Conservation (phyloP, 2,888 invertebrate genomes). For the Creontiades dilutus region DNA sequence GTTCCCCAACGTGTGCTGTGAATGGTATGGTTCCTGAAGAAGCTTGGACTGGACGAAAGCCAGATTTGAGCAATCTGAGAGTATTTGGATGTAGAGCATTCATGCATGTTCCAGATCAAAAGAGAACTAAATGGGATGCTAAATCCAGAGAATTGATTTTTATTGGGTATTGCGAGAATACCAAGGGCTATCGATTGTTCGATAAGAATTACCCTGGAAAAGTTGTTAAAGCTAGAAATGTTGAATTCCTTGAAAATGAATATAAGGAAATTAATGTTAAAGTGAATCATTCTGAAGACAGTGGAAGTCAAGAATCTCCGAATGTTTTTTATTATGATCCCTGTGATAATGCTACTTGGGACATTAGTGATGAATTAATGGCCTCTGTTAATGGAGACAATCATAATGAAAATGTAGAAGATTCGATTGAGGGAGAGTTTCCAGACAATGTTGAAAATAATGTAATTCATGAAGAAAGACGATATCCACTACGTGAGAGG, state of each 20-base stretch:
- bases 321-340: neutral
- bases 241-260: conserved; percentile 44
- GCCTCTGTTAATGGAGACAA: neutral
- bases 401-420: neutral
- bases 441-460: neutral
- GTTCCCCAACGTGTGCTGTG: conserved; percentile 70
- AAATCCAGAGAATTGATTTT: conserved; percentile 56
- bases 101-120: conserved; percentile 51
- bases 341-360: neutral
- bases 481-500: neutral
- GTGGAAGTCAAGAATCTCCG: neutral
- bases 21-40: conserved; percentile 66
- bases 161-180: conserved; percentile 70
- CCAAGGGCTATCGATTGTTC: conserved; percentile 65
- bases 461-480: conserved; percentile 2
- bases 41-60: conserved; percentile 62
- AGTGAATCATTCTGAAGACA: neutral
- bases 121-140: conserved; percentile 52
- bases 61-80: conserved; percentile 67
- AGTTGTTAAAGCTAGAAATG: conserved; percentile 29
- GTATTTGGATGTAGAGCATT: conserved; percentile 72
- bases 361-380: neutral
- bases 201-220: conserved; percentile 32
- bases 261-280: neutral
- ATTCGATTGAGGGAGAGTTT: conserved; percentile 11